Percentiles rank a stretch among this genome's conserved stretches.
phyloP scores from a whole-genome alignment of 2,113 vertebrate genomes.

The Orthonyx spaldingii region DNA sequence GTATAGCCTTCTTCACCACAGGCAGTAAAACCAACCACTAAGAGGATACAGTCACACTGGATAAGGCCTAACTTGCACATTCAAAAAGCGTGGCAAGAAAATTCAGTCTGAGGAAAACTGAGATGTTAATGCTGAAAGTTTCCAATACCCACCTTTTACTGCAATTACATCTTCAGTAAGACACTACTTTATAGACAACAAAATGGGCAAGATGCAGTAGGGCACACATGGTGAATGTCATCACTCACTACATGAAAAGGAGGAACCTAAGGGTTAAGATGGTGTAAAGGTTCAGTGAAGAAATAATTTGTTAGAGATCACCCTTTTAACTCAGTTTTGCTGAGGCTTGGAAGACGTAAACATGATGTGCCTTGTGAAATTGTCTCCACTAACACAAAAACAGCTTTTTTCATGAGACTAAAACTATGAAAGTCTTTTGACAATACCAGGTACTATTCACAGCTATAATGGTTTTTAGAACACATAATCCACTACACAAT shows the following conservation, averaged over 20 bases:
- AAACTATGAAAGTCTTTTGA: not conserved
- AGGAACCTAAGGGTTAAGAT: not conserved
- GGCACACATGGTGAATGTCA: not conserved
- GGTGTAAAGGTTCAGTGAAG: not conserved
- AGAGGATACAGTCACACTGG: not conserved
- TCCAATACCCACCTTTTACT: not conserved
- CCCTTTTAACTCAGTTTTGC: not conserved
- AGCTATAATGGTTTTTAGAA: not conserved
- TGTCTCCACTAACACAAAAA: not conserved
- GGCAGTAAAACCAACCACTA: not conserved
- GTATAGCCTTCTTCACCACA: not conserved
- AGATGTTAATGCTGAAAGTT: not conserved
- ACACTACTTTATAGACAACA: not conserved
- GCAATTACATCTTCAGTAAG: not conserved
- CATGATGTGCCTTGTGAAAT: not conserved
- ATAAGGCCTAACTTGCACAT: not conserved
- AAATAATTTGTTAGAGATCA: not conserved
- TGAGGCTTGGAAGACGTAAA: not conserved
- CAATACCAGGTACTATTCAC: not conserved
- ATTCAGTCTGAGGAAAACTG: not conserved
- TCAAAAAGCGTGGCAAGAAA: not conserved
- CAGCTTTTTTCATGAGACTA: not conserved
- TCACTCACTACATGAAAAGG: not conserved
- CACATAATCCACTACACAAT: not conserved
- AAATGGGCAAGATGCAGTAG: not conserved